Conservation (phyloP, 2,888 invertebrate genomes). For the Podotricha telesiphe region DNA sequence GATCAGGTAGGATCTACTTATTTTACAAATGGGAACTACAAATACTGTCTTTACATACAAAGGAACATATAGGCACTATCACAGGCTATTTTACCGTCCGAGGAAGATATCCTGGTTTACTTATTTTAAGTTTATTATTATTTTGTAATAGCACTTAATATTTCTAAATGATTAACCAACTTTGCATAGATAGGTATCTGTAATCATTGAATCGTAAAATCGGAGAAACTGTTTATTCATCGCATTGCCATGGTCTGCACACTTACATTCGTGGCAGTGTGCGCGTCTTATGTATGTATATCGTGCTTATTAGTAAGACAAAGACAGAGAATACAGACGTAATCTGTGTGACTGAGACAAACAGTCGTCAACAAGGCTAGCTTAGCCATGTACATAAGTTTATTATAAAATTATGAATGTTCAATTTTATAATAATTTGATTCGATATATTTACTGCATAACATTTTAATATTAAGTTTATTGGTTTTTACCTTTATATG, state of each 20-base stretch:
- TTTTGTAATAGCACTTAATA: constrained; percentile 54
- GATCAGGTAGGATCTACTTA: too few species aligned
- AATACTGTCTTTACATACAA: too few species aligned
- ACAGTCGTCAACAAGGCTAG: constrained; percentile 76
- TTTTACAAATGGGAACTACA: too few species aligned
- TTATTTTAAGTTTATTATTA: constrained; percentile 11
- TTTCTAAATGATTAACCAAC: constrained; percentile 73
- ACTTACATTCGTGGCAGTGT: constrained; percentile 54
- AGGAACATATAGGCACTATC: neutral
- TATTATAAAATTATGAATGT: constrained; percentile 62
- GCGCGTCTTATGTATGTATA: constrained; percentile 53
- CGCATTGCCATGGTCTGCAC: constrained; percentile 69
- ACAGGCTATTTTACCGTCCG: neutral
- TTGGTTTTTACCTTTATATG: constrained; percentile 53
- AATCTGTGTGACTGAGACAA: constrained; percentile 66
- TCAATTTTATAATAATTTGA: constrained; percentile 74
- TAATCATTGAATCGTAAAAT: constrained; percentile 80
- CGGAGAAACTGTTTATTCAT: constrained; percentile 82
- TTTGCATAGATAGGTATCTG: constrained; percentile 78
- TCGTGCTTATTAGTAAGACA: constrained; percentile 75
- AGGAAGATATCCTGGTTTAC: neutral
- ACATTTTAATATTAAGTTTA: constrained; percentile 76
- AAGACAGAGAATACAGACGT: constrained; percentile 60
- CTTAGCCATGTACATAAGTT: constrained; percentile 73
- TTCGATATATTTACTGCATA: constrained; percentile 72